These are phyloP conservation scores for Indicator indicator DNA, from an alignment of 2,113 vertebrate genomes.

Conservation along the genomic window DNA sequence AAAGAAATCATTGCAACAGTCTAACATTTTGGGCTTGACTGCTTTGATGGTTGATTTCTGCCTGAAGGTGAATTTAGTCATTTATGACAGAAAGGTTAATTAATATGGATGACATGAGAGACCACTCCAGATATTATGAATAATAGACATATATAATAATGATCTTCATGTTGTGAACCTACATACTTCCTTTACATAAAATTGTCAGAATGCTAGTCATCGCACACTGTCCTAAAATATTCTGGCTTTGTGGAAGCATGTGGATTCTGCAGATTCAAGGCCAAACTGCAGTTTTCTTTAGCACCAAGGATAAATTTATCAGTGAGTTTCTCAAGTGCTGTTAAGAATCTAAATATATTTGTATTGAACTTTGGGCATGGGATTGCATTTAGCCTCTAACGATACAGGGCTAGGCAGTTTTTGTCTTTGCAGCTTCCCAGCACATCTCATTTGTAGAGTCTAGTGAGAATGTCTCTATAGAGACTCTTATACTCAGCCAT, in stretches of 20 bases:
- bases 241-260: background rate
- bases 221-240: background rate
- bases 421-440: background rate
- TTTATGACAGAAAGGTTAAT: background rate
- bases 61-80: conserved; percentile 21
- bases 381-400: background rate
- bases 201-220: background rate
- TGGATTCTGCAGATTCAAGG: background rate
- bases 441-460: background rate
- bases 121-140: background rate
- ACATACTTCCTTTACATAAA: conserved; percentile 4
- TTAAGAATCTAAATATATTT: conserved; percentile 8
- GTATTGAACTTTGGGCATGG: background rate
- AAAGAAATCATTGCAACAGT: background rate
- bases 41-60: background rate
- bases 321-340: background rate
- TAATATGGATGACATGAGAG: background rate
- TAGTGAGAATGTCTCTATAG: background rate
- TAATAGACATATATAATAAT: background rate
- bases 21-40: background rate
- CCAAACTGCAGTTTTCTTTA: background rate
- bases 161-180: conserved; percentile 2
- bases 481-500: background rate
- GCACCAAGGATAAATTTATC: background rate
- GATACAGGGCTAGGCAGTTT: background rate